Percentiles rank a stretch among this genome's conserved stretches.
Conservation (phyloP, 2,797 vertebrate genomes). For the Microctenopoma stevenorrisi region DNA sequence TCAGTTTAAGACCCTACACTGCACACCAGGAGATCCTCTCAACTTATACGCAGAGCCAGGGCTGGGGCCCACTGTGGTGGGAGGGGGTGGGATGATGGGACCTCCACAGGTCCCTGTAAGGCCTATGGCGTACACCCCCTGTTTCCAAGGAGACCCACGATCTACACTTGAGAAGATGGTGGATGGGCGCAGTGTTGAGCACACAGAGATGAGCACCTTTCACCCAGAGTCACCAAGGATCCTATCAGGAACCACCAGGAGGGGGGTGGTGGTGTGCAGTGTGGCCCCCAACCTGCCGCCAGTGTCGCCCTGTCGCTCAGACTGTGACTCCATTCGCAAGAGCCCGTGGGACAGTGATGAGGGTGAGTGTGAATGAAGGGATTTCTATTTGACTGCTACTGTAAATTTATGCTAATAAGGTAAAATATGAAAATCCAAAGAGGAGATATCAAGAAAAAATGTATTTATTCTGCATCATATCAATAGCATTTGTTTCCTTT, state of each 20-base stretch:
- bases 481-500: too few relatives aligned
- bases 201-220: constrained; percentile 97
- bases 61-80: constrained; percentile 50
- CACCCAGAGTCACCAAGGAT: constrained; percentile 94
- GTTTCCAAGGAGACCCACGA: constrained; percentile 92
- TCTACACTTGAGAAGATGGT: constrained; percentile 91
- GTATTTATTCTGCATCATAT: too few relatives aligned
- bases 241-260: constrained; percentile 85
- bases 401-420: too few relatives aligned
- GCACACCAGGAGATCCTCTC: constrained; percentile 86
- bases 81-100: constrained; percentile 62
- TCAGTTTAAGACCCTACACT: constrained; percentile 90
- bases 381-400: not conserved
- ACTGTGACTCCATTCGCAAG: constrained; percentile 94
- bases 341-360: constrained; percentile 92
- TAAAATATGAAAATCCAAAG: too few relatives aligned
- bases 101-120: constrained; percentile 95
- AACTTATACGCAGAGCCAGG: constrained; percentile 91
- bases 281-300: constrained; percentile 95
- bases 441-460: too few relatives aligned
- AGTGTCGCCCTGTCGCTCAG: constrained; percentile 91
- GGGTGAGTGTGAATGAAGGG: constrained; percentile 73
- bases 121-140: constrained; percentile 96
- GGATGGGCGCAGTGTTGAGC: constrained; percentile 86
- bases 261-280: constrained; percentile 95